Conservation (phyloP, 2,888 invertebrate species). For the Corbicula japonica region DNA sequence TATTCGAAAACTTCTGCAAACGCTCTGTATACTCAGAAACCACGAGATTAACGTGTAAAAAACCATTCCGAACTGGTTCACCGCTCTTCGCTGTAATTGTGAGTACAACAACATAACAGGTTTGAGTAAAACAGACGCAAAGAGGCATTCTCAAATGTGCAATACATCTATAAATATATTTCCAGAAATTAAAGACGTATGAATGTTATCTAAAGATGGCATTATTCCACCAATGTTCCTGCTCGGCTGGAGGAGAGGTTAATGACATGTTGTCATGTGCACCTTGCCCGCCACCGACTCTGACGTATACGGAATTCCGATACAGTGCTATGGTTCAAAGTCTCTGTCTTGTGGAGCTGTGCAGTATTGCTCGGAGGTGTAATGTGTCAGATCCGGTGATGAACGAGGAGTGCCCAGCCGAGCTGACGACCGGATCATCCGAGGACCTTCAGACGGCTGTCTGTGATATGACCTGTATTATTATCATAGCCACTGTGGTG, state of each 20-base stretch:
- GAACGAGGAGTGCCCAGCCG: no score
- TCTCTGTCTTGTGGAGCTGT: not conserved
- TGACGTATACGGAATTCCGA: not conserved
- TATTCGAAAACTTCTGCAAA: no score
- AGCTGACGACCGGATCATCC: not conserved
- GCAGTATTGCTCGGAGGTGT: conserved; percentile 1
- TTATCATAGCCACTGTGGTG: conserved; percentile 1
- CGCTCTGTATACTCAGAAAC: no score
- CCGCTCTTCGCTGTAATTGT: no score
- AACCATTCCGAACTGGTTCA: no score
- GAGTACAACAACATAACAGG: no score
- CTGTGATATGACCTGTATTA: conserved; percentile 3
- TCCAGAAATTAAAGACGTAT: no score
- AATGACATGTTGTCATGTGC: not conserved
- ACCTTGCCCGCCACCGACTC: conserved; percentile 21
- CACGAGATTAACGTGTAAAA: no score
- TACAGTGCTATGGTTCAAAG: not conserved
- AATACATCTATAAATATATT: no score
- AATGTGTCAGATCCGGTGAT: not conserved
- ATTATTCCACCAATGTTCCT: conserved; percentile 5
- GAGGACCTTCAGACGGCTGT: not conserved
- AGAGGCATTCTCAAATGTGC: no score
- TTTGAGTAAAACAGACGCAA: no score
- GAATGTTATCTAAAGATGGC: no score
- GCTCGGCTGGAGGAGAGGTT: not conserved